Conservation (phyloP, 2,888 invertebrate species). For the Panopea generosa region DNA sequence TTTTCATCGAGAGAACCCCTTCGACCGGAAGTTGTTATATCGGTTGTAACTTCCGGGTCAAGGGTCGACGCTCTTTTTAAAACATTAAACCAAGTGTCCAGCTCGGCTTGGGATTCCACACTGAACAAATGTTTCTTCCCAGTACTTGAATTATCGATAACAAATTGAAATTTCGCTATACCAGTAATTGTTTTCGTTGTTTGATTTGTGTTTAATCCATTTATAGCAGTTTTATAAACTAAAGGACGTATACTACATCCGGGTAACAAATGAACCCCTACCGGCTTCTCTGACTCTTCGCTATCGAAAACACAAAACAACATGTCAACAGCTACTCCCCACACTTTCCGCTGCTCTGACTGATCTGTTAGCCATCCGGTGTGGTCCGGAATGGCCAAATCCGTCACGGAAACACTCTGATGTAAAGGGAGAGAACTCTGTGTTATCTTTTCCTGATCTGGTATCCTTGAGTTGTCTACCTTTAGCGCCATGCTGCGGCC, state of each 20-base stretch:
- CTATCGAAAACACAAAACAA: slow-evolving; percentile 76
- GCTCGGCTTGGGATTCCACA: slow-evolving; percentile 63
- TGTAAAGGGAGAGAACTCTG: slow-evolving; percentile 32
- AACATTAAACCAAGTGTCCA: slow-evolving; percentile 68
- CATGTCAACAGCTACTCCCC: slow-evolving; percentile 78
- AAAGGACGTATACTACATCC: slow-evolving; percentile 74
- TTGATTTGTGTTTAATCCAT: slow-evolving; percentile 49
- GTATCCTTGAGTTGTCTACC: slow-evolving; percentile 33
- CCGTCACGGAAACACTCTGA: slow-evolving; percentile 66
- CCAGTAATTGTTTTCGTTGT: slow-evolving; percentile 70
- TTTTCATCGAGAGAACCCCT: slow-evolving; percentile 9
- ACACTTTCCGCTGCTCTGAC: slow-evolving; percentile 65
- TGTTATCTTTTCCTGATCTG: slow-evolving; percentile 24
- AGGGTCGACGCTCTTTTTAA: slow-evolving; percentile 67
- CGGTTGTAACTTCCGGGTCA: slow-evolving; percentile 61
- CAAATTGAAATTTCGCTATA: slow-evolving; percentile 73
- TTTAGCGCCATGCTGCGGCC: slow-evolving; percentile 53
- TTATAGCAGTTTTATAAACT: slow-evolving; percentile 71
- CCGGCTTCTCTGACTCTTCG: slow-evolving; percentile 64
- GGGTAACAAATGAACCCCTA: slow-evolving; percentile 73
- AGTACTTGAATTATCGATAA: slow-evolving; percentile 72
- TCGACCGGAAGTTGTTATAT: slow-evolving; percentile 36
- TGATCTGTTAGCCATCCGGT: slow-evolving; percentile 78
- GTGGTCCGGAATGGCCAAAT: slow-evolving; percentile 71
- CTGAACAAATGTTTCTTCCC: slow-evolving; percentile 73